A percentile compares a stretch with the other conserved stretches of the same genome.
phyloP scores from a whole-genome alignment of 1,140 invertebrate species.

The Centruroides vittatus region DNA sequence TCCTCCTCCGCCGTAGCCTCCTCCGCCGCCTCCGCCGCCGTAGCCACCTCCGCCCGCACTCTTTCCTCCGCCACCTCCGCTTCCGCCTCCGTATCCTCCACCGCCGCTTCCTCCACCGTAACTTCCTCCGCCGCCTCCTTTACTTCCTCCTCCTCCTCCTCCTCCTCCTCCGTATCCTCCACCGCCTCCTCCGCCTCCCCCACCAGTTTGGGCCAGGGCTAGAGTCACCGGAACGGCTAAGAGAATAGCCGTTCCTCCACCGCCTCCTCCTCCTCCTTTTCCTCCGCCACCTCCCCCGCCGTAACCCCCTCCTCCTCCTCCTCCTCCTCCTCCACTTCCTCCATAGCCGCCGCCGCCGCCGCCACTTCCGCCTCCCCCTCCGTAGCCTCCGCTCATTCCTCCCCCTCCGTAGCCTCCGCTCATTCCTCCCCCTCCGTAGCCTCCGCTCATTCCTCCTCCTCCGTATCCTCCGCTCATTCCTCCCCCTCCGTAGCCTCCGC shows the following conservation, averaged over 20 bases:
- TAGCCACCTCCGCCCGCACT: constrained; percentile 9
- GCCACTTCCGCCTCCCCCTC: constrained; percentile 7
- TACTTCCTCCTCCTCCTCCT: constrained; percentile 9
- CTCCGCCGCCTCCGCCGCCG: constrained; percentile 5
- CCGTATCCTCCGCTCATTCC: constrained; percentile 1
- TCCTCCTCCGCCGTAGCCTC: background rate
- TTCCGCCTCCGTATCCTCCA: constrained; percentile 6
- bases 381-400: constrained; percentile 6
- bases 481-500: background rate
- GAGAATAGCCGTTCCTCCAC: constrained; percentile 14
- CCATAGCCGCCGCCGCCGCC: background rate
- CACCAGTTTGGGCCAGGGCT: constrained; percentile 6
- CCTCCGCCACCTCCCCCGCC: constrained; percentile 13
- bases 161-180: constrained; percentile 12
- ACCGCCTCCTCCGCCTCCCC: constrained; percentile 14
- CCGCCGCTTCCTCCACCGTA: constrained; percentile 1
- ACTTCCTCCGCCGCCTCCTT: constrained; percentile 8
- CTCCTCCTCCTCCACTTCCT: constrained; percentile 3
- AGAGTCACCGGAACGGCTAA: constrained; percentile 14
- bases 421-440: background rate
- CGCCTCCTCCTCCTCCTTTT: constrained; percentile 12
- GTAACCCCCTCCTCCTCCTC: constrained; percentile 6
- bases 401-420: constrained; percentile 4
- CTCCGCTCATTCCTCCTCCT: constrained; percentile 1
- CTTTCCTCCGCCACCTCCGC: constrained; percentile 7